A percentile compares a stretch with the other conserved stretches of the same genome.
phyloP scores from a whole-genome alignment of 2,888 invertebrate species.

The Pheosia gnoma region DNA sequence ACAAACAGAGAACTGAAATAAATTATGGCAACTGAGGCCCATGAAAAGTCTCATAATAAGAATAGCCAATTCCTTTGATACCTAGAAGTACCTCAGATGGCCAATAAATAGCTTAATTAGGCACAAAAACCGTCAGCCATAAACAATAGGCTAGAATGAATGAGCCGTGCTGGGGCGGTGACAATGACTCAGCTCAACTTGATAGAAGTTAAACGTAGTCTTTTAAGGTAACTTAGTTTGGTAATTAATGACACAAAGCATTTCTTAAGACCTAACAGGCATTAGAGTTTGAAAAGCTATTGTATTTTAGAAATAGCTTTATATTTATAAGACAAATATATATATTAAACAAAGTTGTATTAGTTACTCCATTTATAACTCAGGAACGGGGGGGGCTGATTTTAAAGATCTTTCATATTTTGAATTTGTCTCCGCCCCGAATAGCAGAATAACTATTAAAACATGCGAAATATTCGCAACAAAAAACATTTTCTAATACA shows the following conservation, averaged over 20 bases:
- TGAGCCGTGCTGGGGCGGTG: slow-evolving; percentile 7
- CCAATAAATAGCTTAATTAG: slow-evolving; percentile 52
- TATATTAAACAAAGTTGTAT: too few relatives aligned
- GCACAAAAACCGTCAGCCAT: slow-evolving; percentile 47
- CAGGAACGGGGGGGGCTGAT: too few relatives aligned
- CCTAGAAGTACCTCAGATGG: neutral
- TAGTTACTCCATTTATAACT: too few relatives aligned
- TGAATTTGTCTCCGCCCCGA: too few relatives aligned
- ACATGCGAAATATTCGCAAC: too few relatives aligned
- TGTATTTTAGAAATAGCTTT: neutral
- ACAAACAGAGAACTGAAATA: neutral
- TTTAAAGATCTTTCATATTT: too few relatives aligned
- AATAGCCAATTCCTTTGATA: too few relatives aligned
- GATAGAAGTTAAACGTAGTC: slow-evolving; percentile 16
- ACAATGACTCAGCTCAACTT: slow-evolving; percentile 23
- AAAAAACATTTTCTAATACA: too few relatives aligned
- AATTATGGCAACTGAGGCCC: slow-evolving; percentile 7
- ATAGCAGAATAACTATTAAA: too few relatives aligned
- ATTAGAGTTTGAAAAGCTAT: neutral
- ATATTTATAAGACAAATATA: too few relatives aligned
- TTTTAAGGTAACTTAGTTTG: slow-evolving; percentile 23
- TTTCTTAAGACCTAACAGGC: slow-evolving; percentile 6
- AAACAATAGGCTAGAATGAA: slow-evolving; percentile 40
- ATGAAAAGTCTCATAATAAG: slow-evolving; percentile 1
- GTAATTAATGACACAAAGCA: slow-evolving; percentile 27